A percentile compares a stretch with the other conserved stretches of the same genome.
phyloP scores from a whole-genome alignment of 2,797 vertebrate genomes.

The Psittacula echo region DNA sequence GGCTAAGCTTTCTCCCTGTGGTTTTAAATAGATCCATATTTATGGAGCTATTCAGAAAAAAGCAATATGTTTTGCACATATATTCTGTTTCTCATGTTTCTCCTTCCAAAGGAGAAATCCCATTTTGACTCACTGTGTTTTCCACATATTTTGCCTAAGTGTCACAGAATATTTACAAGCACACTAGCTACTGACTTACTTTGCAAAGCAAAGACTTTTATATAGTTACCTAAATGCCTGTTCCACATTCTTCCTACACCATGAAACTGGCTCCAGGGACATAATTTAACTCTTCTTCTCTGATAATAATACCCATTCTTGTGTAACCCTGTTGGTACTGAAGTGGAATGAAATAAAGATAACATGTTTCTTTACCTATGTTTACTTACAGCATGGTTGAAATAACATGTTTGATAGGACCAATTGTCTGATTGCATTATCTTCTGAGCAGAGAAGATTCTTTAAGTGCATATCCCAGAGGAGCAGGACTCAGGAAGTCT shows the following conservation, averaged over 20 bases:
- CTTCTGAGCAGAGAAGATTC: not conserved
- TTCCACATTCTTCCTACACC: not conserved
- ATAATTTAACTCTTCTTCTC: not conserved
- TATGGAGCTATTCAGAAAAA: constrained; percentile 30
- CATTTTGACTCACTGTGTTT: constrained; percentile 21
- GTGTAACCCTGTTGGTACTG: not conserved
- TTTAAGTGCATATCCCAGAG: not conserved
- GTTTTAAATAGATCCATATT: constrained; percentile 45
- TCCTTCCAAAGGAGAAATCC: constrained; percentile 8
- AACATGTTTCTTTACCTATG: not conserved
- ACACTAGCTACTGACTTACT: not conserved
- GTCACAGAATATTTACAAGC: not conserved
- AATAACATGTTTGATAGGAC: not conserved
- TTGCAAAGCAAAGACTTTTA: not conserved
- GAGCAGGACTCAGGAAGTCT: not conserved
- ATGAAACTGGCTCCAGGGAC: not conserved
- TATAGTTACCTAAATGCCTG: not conserved
- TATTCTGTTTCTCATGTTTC: constrained; percentile 17
- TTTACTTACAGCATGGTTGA: not conserved
- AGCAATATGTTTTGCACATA: not conserved
- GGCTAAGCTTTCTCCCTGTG: not conserved
- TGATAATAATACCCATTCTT: not conserved
- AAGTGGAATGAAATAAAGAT: not conserved
- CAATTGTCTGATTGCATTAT: not conserved
- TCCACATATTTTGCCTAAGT: not conserved